phyloP scores from a whole-genome alignment of 2,113 vertebrate species.

The Erythrocebus patas region DNA sequence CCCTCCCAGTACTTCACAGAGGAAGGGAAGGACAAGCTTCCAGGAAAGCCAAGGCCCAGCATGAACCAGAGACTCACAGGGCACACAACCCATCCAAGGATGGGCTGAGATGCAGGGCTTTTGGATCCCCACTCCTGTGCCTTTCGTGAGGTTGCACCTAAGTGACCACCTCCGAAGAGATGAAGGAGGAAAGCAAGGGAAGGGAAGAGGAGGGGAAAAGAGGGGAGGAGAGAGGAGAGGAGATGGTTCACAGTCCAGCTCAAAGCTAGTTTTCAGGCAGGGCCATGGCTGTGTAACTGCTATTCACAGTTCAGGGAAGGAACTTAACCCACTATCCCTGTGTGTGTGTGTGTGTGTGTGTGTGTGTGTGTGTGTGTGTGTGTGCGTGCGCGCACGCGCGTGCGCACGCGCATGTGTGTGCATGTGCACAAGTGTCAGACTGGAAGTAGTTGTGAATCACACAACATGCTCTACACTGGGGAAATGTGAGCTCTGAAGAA shows the following conservation, averaged over 20 bases:
- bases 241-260: not conserved
- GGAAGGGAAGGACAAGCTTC: not conserved
- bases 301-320: not conserved
- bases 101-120: not conserved
- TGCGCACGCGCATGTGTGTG: accelerated
- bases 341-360: not conserved
- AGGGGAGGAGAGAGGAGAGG: too few relatives aligned
- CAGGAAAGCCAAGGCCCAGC: not conserved
- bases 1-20: not conserved
- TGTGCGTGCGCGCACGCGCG: too few relatives aligned
- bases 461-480: not conserved
- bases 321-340: not conserved
- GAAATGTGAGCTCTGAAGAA: not conserved
- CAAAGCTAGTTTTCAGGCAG: slow-evolving; percentile 13
- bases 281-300: not conserved
- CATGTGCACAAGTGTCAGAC: not conserved
- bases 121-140: not conserved
- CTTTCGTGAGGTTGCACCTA: not conserved
- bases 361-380: too few relatives aligned
- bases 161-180: not conserved
- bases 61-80: not conserved
- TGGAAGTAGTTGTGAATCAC: not conserved
- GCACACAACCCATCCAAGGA: not conserved
- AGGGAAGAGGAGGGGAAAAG: not conserved
- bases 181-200: not conserved